Evolutionary conservation across 2,113 vertebrate genomes (phyloP), one percentile per base, ranked within the genome.

Genomic region (Neolamprologus caudopunctatus): DNA sequence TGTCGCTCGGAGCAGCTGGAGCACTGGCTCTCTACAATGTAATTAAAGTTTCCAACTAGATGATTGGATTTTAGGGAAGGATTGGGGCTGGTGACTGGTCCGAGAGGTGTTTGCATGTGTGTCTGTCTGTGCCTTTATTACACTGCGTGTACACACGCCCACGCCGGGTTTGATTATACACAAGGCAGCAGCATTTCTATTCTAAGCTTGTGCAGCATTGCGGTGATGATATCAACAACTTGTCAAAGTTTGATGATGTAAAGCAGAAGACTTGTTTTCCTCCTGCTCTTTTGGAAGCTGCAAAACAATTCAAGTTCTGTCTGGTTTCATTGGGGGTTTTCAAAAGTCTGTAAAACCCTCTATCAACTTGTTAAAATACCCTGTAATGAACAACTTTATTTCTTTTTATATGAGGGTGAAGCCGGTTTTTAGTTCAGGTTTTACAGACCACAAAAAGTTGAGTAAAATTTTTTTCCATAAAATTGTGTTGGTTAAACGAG

Each of bases 21-120:
- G 68, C 80, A 73, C 79, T 87, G 89, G 91, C 90, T 92, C 95
- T 95, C 88, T 93, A 94, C 92, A 86, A 92, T 91, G 94, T 95
- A 96, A 97, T 95, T 95, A 93, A 93, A 87, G 95, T 96, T 95
- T 91, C 96, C 91, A 96, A 96, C 94, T 95, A 94, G 92, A 83
- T 95, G 94, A 97, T 97, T 95, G 82, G 87, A 95, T 97, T 96
- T 96, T 94, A 94, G 95, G 93, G 91, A 84, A 88, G 81, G 87
- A 78, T 73, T 54, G 58, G 26, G 45, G 71, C 26, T 50, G 71
- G 45, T 33, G 37, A 58, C 79, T 88, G 90, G 80, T 88, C 53
- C 53, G 81, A 84, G 85, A 83, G 86, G 78, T 90, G 89, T 58
- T 54, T 37, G 9, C 58, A 21, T 61, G 50, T 50, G 26, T 85